Percentiles rank a stretch among this genome's conserved stretches.
Evolutionary conservation across 2,797 vertebrate genomes (phyloP).

Genomic region (Parambassis ranga): DNA sequence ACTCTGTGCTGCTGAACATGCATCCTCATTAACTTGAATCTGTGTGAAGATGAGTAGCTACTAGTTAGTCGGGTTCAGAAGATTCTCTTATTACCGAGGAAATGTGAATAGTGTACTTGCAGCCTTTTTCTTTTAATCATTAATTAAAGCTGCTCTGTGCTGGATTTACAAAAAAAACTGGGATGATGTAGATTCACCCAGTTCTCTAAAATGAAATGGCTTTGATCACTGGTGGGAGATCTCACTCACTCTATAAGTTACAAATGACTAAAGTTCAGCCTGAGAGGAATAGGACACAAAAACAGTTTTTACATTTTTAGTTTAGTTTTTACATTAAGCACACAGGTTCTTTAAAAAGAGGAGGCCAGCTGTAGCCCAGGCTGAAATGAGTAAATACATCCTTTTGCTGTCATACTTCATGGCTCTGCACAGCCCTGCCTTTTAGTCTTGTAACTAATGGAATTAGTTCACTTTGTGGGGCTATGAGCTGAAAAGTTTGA

Average conservation of each 20-base stretch:
- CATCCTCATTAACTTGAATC: constrained; percentile 10
- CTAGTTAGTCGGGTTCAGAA: background rate
- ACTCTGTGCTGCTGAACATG: background rate
- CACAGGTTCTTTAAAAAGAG: background rate
- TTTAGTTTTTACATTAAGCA: background rate
- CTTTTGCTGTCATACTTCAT: background rate
- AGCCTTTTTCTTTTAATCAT: background rate
- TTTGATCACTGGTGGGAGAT: background rate
- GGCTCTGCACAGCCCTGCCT: background rate
- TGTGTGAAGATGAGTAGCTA: background rate
- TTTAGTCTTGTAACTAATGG: background rate
- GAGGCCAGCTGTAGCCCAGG: background rate
- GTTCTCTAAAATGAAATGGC: background rate
- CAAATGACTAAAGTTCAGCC: background rate
- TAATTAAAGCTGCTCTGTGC: constrained; percentile 20
- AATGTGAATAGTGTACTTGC: background rate
- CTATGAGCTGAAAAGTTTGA: constrained; percentile 15
- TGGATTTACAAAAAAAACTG: background rate
- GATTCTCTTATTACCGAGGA: background rate
- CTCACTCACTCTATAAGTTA: background rate
- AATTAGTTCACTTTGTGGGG: background rate
- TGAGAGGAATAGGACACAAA: background rate
- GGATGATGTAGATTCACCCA: background rate
- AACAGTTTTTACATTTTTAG: too few relatives aligned
- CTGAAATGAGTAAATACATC: background rate